Conservation (phyloP, 2,113 vertebrate genomes). For the Boleophthalmus pectinirostris region DNA sequence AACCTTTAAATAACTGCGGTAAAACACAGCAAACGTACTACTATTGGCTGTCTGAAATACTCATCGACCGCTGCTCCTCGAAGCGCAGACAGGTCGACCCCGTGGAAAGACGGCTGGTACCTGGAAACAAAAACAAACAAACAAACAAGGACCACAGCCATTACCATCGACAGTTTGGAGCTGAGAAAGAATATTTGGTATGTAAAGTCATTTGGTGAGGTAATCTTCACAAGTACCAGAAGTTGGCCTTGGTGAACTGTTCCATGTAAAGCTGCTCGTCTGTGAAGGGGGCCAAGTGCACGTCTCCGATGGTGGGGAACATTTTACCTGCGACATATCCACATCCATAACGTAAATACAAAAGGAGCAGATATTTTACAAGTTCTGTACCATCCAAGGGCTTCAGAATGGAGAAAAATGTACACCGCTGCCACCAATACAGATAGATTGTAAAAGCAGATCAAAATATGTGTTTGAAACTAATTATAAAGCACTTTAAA, state of each 20-base stretch:
- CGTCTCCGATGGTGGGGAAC: slow-evolving; percentile 95
- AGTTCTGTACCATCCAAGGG: no score
- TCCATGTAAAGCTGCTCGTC: slow-evolving; percentile 99
- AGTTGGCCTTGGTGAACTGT: slow-evolving; percentile 98
- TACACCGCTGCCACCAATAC: no score
- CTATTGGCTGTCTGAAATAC: slow-evolving; percentile 94
- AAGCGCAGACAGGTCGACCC: slow-evolving; percentile 90
- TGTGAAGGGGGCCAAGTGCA: slow-evolving; percentile 94
- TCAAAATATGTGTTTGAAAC: no score
- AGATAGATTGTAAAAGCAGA: no score
- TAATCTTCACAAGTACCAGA: slow-evolving; percentile 82
- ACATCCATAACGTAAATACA: neutral
- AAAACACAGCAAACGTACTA: slow-evolving; percentile 74
- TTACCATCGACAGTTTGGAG: no score
- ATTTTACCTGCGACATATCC: slow-evolving; percentile 88
- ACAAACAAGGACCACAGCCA: no score
- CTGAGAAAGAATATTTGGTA: no score
- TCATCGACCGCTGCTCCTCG: slow-evolving; percentile 93
- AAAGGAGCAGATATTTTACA: no score
- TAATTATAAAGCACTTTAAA: no score
- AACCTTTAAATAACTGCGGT: no score
- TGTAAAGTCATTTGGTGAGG: no score
- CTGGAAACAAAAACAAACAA: slow-evolving; percentile 59
- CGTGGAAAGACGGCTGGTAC: slow-evolving; percentile 98
- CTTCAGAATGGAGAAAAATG: no score